A percentile compares a stretch with the other conserved stretches of the same genome.
These are phyloP conservation scores for Drosophila koepferae DNA, from an alignment of 2,888 invertebrate genomes.

Conservation along the genomic window DNA sequence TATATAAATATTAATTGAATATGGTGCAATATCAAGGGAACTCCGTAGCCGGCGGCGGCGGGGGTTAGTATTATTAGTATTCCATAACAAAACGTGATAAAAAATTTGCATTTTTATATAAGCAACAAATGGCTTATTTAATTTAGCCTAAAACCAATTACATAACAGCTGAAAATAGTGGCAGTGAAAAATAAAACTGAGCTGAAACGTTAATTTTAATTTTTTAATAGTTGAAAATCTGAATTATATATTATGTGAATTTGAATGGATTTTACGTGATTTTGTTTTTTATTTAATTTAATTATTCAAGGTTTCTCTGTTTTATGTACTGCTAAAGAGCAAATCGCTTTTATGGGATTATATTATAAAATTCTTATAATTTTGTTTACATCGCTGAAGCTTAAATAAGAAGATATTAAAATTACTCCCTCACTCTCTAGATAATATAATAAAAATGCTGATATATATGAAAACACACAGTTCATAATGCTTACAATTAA, in stretches of 20 bases:
- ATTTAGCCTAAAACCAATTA: constrained; percentile 1
- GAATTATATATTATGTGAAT: neutral
- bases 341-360: neutral
- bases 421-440: too few relatives aligned
- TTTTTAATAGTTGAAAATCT: neutral
- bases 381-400: too few relatives aligned
- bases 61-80: constrained; percentile 54
- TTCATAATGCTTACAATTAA: too few relatives aligned
- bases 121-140: constrained; percentile 7
- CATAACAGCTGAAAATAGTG: neutral
- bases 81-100: neutral
- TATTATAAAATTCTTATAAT: neutral
- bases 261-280: neutral
- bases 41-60: constrained; percentile 56
- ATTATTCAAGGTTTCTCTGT: neutral
- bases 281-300: neutral
- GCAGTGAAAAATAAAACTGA: neutral
- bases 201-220: neutral
- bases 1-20: constrained; percentile 16
- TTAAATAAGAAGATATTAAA: too few relatives aligned
- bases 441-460: too few relatives aligned
- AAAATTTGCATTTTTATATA: constrained; percentile 17
- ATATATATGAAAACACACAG: too few relatives aligned
- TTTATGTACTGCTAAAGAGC: neutral
- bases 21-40: constrained; percentile 73